Evolutionary conservation across 1,140 invertebrate species (phyloP), one percentile per base, ranked within the genome.

Genomic region (Dufourea novaeangliae): DNA sequence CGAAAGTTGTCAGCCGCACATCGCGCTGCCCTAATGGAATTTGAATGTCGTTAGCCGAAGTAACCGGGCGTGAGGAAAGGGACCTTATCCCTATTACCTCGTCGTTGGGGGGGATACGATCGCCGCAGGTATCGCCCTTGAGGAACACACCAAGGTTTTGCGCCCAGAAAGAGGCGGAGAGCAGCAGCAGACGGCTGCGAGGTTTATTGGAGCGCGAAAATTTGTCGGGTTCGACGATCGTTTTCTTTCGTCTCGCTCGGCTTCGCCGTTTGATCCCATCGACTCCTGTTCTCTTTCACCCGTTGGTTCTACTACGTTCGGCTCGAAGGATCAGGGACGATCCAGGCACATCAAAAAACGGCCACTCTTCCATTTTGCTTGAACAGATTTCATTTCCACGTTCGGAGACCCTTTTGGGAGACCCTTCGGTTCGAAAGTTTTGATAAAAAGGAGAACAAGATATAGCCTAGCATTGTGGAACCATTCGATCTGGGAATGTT

Each of bases 1-100:
- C 52, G 61, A 85, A 85, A 84, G 82, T 83, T 83, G 80, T 88
- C 85, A 87, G 72, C 76, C 85, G 83, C 87, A 87, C 83, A 72
- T 89, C 86, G 84, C 73, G 80, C 82, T 82, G 78, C 82, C 81
- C 86, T 90, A 91, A 91, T 90, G 86, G 88, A 90, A 91, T 90
- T 90, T 89, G 87, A 90, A 89, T 89, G 88, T 90, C 89, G 89
- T 91, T 90, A 90, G 84, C 78, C 82, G 86, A 63, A 88, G 89
- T 90, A 91, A 91, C 89, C 86, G 86, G 88, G 86, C 90, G 88
- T 90, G 80, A 91, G 86, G 81, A 62, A 83, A 85, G 87, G 84
- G 84, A 88, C 78, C 83, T 89, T 89, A 89, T 90, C 85, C 87
- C 87, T 76, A 87, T 89, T 89, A 88, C 82, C 68, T 77, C 61